Evolutionary conservation across 2,888 invertebrate genomes (phyloP).

Genomic region (Oxyscelio sp.): DNA sequence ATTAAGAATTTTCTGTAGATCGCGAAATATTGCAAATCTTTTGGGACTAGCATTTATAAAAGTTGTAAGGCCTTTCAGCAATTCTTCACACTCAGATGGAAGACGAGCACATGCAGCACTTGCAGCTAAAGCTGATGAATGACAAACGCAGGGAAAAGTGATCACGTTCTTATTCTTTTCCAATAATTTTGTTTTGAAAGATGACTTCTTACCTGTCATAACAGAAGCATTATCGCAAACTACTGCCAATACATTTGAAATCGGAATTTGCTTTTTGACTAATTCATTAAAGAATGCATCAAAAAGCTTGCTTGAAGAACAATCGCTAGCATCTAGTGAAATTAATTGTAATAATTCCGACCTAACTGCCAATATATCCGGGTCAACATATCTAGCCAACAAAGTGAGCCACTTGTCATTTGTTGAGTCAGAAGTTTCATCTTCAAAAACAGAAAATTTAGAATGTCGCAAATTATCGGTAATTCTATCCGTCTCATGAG

Average conservation of each 20-base stretch:
- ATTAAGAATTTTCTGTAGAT: neutral
- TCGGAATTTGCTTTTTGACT: constrained; percentile 14
- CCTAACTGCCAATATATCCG: neutral
- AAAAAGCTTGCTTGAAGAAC: neutral
- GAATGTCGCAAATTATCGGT: neutral
- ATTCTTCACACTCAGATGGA: constrained; percentile 3
- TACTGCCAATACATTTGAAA: neutral
- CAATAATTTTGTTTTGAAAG: constrained; percentile 20
- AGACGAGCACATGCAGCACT: constrained; percentile 10
- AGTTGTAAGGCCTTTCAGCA: neutral
- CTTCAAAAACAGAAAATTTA: constrained; percentile 8
- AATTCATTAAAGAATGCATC: neutral
- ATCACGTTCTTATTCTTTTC: constrained; percentile 4
- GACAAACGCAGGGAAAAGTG: constrained; percentile 39
- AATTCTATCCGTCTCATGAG: constrained; percentile 5
- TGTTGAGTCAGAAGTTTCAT: neutral
- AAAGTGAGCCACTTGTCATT: neutral
- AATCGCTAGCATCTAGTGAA: constrained; percentile 11
- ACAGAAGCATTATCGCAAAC: constrained; percentile 34
- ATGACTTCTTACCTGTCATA: constrained; percentile 11
- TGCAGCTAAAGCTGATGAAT: constrained; percentile 48
- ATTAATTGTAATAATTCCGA: constrained; percentile 3
- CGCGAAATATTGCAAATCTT: neutral
- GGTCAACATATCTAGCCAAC: neutral
- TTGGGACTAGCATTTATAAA: constrained; percentile 33